Percentiles rank a stretch among this genome's conserved stretches.
Conservation (phyloP, 2,888 invertebrate species). For the Oxycera nigricornis region DNA sequence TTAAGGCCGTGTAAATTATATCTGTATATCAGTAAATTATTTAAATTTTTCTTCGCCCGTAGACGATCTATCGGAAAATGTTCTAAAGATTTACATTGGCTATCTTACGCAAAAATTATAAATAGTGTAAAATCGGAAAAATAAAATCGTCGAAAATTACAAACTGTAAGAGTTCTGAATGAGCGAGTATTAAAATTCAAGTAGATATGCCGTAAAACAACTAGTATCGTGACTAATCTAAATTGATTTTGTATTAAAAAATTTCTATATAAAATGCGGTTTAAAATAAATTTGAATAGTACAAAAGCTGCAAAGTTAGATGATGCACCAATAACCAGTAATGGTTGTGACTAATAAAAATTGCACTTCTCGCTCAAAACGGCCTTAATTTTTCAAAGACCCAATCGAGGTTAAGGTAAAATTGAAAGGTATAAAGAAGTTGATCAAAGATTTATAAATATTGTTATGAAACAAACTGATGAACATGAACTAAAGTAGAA, state of each 20-base stretch:
- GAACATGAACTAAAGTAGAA: background rate
- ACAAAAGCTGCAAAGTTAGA: constrained; percentile 12
- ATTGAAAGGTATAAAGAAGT: background rate
- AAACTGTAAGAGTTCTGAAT: constrained; percentile 28
- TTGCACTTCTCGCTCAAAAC: constrained; percentile 34
- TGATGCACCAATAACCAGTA: background rate
- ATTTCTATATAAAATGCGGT: background rate
- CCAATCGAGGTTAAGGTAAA: background rate
- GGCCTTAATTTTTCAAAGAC: constrained; percentile 16
- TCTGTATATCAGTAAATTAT: constrained; percentile 38
- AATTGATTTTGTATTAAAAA: background rate
- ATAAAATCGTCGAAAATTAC: background rate
- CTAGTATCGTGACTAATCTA: background rate
- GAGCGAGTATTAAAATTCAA: constrained; percentile 20
- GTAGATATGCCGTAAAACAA: background rate
- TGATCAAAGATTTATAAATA: background rate
- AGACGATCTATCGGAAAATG: constrained; percentile 15
- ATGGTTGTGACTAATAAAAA: constrained; percentile 23
- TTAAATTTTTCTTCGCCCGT: constrained; percentile 11
- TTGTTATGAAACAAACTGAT: background rate
- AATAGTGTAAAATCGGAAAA: background rate
- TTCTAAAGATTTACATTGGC: constrained; percentile 23
- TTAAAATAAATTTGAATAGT: constrained; percentile 21
- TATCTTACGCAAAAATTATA: constrained; percentile 20
- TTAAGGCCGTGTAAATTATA: constrained; percentile 40